These are phyloP conservation scores for Origma solitaria DNA, from an alignment of 2,113 vertebrate species.

Conservation along the genomic window DNA sequence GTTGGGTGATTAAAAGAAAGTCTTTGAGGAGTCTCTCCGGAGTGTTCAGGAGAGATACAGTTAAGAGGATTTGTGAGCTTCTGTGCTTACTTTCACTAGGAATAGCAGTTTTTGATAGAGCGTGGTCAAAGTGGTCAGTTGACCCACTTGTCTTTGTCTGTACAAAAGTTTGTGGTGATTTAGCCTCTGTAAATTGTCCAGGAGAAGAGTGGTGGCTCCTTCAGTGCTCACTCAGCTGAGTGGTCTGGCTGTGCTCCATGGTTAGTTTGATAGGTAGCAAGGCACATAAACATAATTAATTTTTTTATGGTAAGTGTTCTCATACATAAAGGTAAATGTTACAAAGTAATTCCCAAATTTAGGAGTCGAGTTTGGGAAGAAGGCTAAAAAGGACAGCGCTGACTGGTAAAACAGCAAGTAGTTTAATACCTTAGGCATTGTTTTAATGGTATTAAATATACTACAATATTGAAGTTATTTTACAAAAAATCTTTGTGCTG, in stretches of 20 bases:
- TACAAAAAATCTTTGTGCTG: background rate
- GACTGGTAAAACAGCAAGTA: background rate
- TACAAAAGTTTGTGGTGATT: background rate
- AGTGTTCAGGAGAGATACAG: background rate
- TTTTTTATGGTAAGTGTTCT: background rate
- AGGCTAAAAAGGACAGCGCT: background rate
- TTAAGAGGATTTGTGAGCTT: background rate
- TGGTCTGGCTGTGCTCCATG: accelerated
- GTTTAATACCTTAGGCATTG: background rate
- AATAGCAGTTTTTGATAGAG: background rate
- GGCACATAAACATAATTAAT: background rate
- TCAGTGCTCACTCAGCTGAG: background rate
- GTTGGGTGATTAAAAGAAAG: background rate
- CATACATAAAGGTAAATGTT: background rate
- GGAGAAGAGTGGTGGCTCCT: background rate
- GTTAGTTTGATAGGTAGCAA: background rate
- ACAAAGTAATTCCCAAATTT: background rate
- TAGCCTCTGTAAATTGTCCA: background rate
- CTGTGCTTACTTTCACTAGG: background rate
- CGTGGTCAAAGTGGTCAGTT: background rate
- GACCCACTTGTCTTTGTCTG: background rate
- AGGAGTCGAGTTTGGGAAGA: background rate
- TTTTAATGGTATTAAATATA: background rate
- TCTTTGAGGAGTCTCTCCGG: accelerated
- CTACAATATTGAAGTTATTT: background rate